Base-by-base conservation (phyloP, 2,888 invertebrate species). In the Mellilla xanthometata region DNA sequence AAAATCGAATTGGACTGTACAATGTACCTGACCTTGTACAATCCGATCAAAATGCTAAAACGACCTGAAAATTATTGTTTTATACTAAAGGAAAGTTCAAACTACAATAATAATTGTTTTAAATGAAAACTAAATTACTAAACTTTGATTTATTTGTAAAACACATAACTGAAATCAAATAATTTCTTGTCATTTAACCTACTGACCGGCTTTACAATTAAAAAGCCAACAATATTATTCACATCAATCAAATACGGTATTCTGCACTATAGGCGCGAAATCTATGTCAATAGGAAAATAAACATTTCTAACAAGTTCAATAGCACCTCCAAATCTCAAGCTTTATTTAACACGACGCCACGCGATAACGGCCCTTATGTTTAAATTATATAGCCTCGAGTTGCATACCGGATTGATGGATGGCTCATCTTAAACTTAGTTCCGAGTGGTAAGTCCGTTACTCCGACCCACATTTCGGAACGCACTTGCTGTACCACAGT, bases 381-480 rank as follows among this genome's bases (percentile, higher is more conserved):
- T 19, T 33, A 33, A 26, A 45, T 29, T 35, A 41, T 55, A 58
- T 36, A 52, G 46, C 39, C 29, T 39, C 12, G 35, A 52, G 35
- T 55, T 8, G 42, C 30, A 26, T 30, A 35, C 28, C 40, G 26
- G 32, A 27, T 24, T 52, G 48, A 54, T 32, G 46, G 30, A 58
- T 53, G 44, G 49, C 38, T 55, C 54, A 57, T 59, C 59, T 54
- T 10, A 41, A 52, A 58, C 41, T 50, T 42, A 39, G 50, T 45
- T 45, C 52, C 56, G 54, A 57, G 47, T 48, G 43, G 32, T 52
- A 49, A 55, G 61, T 56, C 87, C 88, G 88, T 86, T 87, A 84
- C 64, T 68, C 62, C 75, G 85, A 81, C 88, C 88, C 61, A 83
- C 73, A 72, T 67, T 53, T 55, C 56, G 49, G 50, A 49, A 54